Conservation (phyloP, 2,888 invertebrate species). For the Drosophila neotestacea region DNA sequence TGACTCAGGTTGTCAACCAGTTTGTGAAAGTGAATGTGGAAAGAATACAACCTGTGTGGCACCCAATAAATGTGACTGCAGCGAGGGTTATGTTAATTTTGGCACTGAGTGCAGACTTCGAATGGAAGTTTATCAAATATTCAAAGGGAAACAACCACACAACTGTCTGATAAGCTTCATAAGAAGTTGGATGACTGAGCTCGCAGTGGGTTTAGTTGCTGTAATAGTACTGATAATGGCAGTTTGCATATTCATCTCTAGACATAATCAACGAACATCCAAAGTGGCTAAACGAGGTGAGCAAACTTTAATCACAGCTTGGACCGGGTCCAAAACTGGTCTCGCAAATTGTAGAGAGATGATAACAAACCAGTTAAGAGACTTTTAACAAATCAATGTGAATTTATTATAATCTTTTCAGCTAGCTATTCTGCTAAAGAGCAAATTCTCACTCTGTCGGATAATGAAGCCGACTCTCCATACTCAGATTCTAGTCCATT, state of each 20-base stretch:
- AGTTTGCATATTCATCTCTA: background rate
- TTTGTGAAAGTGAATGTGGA: conserved; percentile 13
- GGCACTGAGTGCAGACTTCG: background rate
- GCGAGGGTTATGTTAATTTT: background rate
- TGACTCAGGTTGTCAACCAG: background rate
- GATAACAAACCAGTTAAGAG: background rate
- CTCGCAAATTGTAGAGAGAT: background rate
- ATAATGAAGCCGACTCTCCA: too few relatives aligned
- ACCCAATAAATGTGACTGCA: conserved; percentile 20
- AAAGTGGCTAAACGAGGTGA: background rate
- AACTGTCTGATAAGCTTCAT: background rate
- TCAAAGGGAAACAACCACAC: background rate
- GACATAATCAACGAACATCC: too few relatives aligned
- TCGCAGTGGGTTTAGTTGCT: background rate
- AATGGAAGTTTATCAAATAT: background rate
- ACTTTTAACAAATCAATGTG: background rate
- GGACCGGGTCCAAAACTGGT: background rate
- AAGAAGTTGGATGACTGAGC: background rate
- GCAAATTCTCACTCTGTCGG: too few relatives aligned
- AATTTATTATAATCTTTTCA: too few relatives aligned
- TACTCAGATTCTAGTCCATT: too few relatives aligned
- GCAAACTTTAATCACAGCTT: background rate
- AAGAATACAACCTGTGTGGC: conserved; percentile 8
- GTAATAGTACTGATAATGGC: background rate
- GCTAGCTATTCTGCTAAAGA: too few relatives aligned